Evolutionary conservation across 2,113 vertebrate species (phyloP).

Genomic region (Bubo blakistoni): DNA sequence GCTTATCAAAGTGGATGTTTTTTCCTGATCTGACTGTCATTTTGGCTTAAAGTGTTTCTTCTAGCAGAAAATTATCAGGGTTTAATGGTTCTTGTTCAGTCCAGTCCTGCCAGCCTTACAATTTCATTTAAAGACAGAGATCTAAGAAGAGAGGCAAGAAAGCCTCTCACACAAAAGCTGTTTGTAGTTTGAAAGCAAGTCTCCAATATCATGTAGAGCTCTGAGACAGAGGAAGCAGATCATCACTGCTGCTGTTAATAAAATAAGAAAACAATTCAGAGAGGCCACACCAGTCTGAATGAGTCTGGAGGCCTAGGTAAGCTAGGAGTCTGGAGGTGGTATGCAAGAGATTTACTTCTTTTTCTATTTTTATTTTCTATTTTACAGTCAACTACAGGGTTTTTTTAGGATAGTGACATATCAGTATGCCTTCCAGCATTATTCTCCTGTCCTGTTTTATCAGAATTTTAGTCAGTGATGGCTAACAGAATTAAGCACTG

Average conservation of each 20-base stretch:
- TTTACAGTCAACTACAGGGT: neutral
- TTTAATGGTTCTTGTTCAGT: constrained; percentile 27
- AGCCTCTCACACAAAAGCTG: neutral
- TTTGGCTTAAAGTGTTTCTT: constrained; percentile 43
- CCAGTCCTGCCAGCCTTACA: neutral
- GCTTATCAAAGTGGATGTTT: constrained; percentile 31
- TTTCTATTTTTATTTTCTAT: constrained; percentile 5
- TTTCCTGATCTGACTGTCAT: neutral
- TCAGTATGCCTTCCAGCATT: neutral
- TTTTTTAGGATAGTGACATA: neutral
- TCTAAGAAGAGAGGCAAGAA: neutral
- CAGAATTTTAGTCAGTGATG: neutral
- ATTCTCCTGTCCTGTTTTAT: neutral
- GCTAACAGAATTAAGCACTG: neutral
- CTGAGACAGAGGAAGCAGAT: neutral
- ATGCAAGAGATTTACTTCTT: neutral
- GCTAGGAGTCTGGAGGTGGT: neutral
- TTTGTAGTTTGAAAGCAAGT: neutral
- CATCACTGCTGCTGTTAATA: neutral
- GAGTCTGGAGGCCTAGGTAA: neutral
- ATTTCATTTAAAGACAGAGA: constrained; percentile 13
- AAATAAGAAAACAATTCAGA: neutral
- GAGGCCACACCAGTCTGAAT: neutral
- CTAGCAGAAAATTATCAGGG: constrained; percentile 32
- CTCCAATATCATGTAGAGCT: neutral